Evolutionary conservation across 2,888 invertebrate genomes (phyloP), one percentile per base, ranked within the genome.

Genomic region (Dynastes tityus): DNA sequence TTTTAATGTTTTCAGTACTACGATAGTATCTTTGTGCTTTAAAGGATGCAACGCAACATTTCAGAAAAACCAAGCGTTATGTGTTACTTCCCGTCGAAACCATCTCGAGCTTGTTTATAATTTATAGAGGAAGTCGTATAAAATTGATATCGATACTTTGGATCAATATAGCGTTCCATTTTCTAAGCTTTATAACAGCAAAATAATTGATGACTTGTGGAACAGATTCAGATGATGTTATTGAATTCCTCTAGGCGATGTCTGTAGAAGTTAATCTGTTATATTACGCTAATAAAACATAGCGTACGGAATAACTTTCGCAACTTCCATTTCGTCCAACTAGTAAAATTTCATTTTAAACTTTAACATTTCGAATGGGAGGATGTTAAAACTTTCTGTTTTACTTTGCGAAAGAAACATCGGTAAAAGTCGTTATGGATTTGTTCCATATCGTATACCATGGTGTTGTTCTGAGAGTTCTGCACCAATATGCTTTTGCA

Each of bases 81-180:
- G 8, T 45, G 45, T 5, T 37, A 5, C 32, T 4, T 37, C 32
- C 32, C 32, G 32, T 16, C 16, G 55, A 58, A 58, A 58, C 55
- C 55, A 58, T 58, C 22, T 58, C 55, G n/a, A 58, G 22, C 22
- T 22, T 22, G 55, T 58, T 58, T 58, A 58, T 58, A 58, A 58
- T 58, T 58, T 22, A 58, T 58, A 58, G 55, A 58, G 55, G 55
- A 58, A 58, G 55, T 58, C 55, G 55, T 58, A 58, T 58, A 58
- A 58, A 58, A 58, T 58, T 58, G 16, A 58, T 58, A 22, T 27
- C 55, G 55, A 58, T 58, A 58, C 22, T n/a, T 2, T 16, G 55
- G 55, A 58, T 58, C 55, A 58, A 58, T 58, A 58, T 58, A 58
- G 22, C 22, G 22, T 58, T 16, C 55, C 16, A 58, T 58, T 58